phyloP scores from a whole-genome alignment of 2,888 invertebrate genomes.

The Oligia latruncula region DNA sequence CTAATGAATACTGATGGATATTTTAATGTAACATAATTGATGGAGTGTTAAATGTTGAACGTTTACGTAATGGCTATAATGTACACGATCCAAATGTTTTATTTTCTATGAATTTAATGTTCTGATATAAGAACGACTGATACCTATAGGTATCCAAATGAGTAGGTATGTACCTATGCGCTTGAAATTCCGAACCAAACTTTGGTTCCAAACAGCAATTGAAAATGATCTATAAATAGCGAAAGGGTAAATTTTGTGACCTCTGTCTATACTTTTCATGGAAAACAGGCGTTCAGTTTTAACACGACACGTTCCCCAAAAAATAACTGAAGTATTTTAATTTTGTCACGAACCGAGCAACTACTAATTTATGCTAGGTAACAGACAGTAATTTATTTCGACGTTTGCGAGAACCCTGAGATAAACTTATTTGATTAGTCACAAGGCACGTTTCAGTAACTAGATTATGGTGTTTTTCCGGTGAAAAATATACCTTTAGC shows the following conservation, averaged over 20 bases:
- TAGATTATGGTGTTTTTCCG: background rate
- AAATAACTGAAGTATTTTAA: background rate
- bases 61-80: background rate
- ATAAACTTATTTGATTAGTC: constrained; percentile 9
- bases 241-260: background rate
- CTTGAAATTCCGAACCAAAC: background rate
- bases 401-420: background rate
- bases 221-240: background rate
- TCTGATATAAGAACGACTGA: background rate
- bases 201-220: background rate
- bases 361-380: background rate
- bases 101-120: background rate
- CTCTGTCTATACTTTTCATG: background rate
- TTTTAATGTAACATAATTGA: background rate
- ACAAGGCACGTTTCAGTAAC: background rate
- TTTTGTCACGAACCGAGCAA: background rate
- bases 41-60: constrained; percentile 1
- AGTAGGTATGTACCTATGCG: no score
- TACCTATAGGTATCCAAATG: background rate
- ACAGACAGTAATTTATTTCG: background rate
- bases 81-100: background rate
- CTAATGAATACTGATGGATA: constrained; percentile 27
- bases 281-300: background rate
- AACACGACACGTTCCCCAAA: background rate
- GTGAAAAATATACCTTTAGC: background rate